phyloP scores from a whole-genome alignment of 2,888 invertebrate genomes.

The Ennomos erosarius region DNA sequence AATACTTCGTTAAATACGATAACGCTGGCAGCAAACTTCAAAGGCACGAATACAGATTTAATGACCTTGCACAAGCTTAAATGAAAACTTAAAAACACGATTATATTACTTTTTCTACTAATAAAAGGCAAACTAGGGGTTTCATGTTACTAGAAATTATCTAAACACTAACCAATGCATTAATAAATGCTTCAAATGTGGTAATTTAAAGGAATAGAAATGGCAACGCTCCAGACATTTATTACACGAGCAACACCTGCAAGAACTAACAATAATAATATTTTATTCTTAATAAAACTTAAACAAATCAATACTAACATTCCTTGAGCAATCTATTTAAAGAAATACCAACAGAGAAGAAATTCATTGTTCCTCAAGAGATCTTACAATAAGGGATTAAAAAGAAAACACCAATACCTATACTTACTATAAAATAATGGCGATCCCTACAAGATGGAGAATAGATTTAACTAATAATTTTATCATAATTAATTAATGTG shows the following conservation, averaged over 20 bases:
- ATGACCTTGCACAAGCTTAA: slow-evolving; percentile 48
- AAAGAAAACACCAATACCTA: slow-evolving; percentile 49
- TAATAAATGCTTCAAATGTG: slow-evolving; percentile 37
- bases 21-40: slow-evolving; percentile 59
- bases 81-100: slow-evolving; percentile 48
- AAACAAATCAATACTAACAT: slow-evolving; percentile 54
- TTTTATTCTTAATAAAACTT: slow-evolving; percentile 28
- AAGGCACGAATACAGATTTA: slow-evolving; percentile 63
- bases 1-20: slow-evolving; percentile 57
- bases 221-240: slow-evolving; percentile 33
- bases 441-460: slow-evolving; percentile 47
- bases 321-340: slow-evolving; percentile 70
- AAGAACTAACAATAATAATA: slow-evolving; percentile 33
- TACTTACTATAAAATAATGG: slow-evolving; percentile 53
- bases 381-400: slow-evolving; percentile 57
- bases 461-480: slow-evolving; percentile 62
- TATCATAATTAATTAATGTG: slow-evolving; percentile 38
- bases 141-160: slow-evolving; percentile 4
- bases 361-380: slow-evolving; percentile 71
- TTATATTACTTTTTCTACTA: slow-evolving; percentile 30
- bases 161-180: slow-evolving; percentile 25
- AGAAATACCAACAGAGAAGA: slow-evolving; percentile 50
- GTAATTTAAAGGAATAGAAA: slow-evolving; percentile 17
- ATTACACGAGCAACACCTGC: slow-evolving; percentile 34
- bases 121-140: slow-evolving; percentile 43